Conservation (phyloP, 37 sponge, comb jelly and placozoan genomes). For the Mnemiopsis leidyi region DNA sequence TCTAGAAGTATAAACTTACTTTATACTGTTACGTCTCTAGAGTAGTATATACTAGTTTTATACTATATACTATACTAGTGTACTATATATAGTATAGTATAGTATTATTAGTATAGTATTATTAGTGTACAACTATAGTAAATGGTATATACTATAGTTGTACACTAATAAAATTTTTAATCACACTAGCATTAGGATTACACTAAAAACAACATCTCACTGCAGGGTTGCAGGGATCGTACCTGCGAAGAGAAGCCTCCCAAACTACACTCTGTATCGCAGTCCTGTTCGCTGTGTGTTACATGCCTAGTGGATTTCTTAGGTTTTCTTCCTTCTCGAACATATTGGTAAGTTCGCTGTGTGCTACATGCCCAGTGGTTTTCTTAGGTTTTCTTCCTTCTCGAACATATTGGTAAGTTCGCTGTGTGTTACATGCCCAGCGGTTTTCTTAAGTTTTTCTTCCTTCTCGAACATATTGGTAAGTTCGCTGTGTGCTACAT, state of each 20-base stretch:
- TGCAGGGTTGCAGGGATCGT: slow-evolving; percentile 19
- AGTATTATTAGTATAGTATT: too few relatives aligned
- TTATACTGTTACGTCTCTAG: too few relatives aligned
- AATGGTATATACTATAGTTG: too few relatives aligned
- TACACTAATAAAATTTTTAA: too few relatives aligned
- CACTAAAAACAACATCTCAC: too few relatives aligned
- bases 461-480: slow-evolving; percentile 36
- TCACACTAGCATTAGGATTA: too few relatives aligned
- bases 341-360: slow-evolving; percentile 6
- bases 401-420: slow-evolving; percentile 33
- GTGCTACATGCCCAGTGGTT: slow-evolving; percentile 51
- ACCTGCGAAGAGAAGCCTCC: slow-evolving; percentile 7
- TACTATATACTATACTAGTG: too few relatives aligned
- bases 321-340: slow-evolving; percentile 14
- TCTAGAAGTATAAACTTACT: too few relatives aligned
- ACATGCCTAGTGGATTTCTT: slow-evolving; percentile 43
- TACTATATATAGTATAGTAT: too few relatives aligned
- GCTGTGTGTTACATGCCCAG: slow-evolving; percentile 28
- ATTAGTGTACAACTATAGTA: too few relatives aligned
- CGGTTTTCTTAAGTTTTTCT: neutral
- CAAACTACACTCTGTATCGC: slow-evolving; percentile 50
- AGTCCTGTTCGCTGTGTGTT: neutral
- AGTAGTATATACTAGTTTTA: too few relatives aligned
- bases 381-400: slow-evolving; percentile 17
- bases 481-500: slow-evolving; percentile 22